Percentiles rank a stretch among this genome's conserved stretches.
These are phyloP conservation scores for Cryptocephalus primarius DNA, from an alignment of 2,888 invertebrate genomes.

Conservation along the genomic window DNA sequence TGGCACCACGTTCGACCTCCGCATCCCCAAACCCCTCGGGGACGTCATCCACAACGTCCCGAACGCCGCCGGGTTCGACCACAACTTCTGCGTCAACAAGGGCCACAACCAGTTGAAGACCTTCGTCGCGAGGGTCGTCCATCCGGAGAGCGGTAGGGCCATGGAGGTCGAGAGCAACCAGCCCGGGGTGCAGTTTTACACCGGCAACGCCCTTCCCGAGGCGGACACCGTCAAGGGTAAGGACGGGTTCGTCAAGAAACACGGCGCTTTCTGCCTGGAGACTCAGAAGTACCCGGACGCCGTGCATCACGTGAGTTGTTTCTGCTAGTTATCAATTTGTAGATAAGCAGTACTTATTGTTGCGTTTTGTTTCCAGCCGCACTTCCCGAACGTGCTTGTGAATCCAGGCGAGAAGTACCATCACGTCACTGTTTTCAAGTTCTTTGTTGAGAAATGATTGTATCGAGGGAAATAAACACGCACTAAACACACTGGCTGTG, in stretches of 20 bases:
- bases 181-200: constrained; percentile 87
- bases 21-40: constrained; percentile 52
- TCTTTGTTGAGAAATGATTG: constrained; percentile 15
- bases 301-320: constrained; percentile 60
- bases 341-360: not conserved
- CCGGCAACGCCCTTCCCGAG: constrained; percentile 64
- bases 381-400: constrained; percentile 63
- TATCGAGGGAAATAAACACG: too few species aligned
- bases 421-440: constrained; percentile 42
- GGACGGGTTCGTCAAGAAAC: constrained; percentile 22
- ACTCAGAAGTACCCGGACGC: constrained; percentile 91
- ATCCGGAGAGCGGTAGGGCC: constrained; percentile 55
- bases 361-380: constrained; percentile 19
- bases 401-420: constrained; percentile 61
- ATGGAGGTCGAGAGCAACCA: constrained; percentile 71
- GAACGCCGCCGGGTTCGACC: constrained; percentile 60
- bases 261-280: constrained; percentile 75
- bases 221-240: constrained; percentile 22
- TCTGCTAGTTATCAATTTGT: too few species aligned
- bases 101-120: constrained; percentile 43
- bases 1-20: constrained; percentile 63
- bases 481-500: too few species aligned
- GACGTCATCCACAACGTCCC: constrained; percentile 56
- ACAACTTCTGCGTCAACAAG: constrained; percentile 67
- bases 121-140: constrained; percentile 56